These are phyloP conservation scores for Acrocephalus kingi DNA, from an alignment of 2,113 vertebrate genomes.

Conservation along the genomic window DNA sequence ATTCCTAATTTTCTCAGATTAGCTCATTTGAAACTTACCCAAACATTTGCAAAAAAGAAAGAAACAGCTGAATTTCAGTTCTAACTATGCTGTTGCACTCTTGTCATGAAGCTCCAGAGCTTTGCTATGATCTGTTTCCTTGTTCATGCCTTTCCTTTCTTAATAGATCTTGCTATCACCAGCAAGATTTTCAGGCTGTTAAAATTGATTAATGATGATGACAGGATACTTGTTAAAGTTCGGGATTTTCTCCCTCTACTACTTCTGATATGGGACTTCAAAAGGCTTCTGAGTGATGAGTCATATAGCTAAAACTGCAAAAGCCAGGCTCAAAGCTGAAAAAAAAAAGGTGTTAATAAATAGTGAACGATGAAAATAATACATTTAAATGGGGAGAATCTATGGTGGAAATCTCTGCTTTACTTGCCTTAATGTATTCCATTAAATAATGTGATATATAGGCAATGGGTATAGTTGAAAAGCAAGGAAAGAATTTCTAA, in stretches of 20 bases:
- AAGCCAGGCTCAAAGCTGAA: neutral
- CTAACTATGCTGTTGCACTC: neutral
- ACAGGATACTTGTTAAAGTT: neutral
- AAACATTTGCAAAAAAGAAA: neutral
- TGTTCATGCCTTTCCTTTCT: neutral
- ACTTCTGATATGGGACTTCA: neutral
- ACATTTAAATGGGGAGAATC: neutral
- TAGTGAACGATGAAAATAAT: neutral
- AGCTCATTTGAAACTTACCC: neutral
- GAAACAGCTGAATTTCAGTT: neutral
- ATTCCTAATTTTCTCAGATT: neutral
- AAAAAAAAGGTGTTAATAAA: neutral
- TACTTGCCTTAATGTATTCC: neutral
- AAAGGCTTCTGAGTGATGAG: conserved; percentile 9
- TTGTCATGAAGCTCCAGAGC: neutral
- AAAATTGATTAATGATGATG: neutral
- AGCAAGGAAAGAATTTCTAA: neutral
- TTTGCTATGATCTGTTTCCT: neutral
- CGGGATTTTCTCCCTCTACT: neutral
- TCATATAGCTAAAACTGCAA: neutral
- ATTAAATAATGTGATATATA: neutral
- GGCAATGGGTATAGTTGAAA: neutral
- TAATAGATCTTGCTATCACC: neutral
- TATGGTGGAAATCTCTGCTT: neutral
- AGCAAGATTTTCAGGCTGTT: conserved; percentile 15